Conservation (phyloP, 1,140 invertebrate genomes). For the Drosophila repletoides region DNA sequence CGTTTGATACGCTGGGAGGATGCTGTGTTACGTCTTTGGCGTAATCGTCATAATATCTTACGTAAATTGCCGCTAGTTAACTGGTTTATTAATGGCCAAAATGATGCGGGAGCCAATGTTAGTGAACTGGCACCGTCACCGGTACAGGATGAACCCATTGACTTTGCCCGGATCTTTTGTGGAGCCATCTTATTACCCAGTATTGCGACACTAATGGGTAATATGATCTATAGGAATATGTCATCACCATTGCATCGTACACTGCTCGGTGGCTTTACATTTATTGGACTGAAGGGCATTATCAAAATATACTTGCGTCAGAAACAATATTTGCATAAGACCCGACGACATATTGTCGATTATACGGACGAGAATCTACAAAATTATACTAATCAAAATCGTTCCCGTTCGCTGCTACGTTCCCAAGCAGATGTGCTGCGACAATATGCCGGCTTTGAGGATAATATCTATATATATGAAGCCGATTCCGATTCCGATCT, state of each 20-base stretch:
- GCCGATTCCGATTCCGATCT: background rate
- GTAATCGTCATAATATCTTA: slow-evolving; percentile 85
- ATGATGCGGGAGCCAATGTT: background rate
- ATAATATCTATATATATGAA: too few relatives aligned
- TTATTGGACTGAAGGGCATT: slow-evolving; percentile 95
- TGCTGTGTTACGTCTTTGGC: slow-evolving; percentile 89
- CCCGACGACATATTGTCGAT: slow-evolving; percentile 91
- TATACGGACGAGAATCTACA: slow-evolving; percentile 88
- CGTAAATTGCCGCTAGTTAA: slow-evolving; percentile 84
- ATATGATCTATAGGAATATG: slow-evolving; percentile 91
- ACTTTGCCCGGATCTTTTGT: slow-evolving; percentile 91
- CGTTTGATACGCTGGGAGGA: slow-evolving; percentile 98
- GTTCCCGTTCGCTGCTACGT: background rate
- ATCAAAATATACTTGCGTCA: slow-evolving; percentile 98
- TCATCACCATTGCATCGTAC: slow-evolving; percentile 95
- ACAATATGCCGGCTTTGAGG: slow-evolving; percentile 20
- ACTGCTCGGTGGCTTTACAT: slow-evolving; percentile 94
- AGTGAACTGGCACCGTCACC: slow-evolving; percentile 57
- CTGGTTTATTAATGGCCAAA: slow-evolving; percentile 1
- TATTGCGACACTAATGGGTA: slow-evolving; percentile 94
- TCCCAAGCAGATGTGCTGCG: background rate
- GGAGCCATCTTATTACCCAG: slow-evolving; percentile 96
- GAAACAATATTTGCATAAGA: slow-evolving; percentile 92
- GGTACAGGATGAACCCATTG: slow-evolving; percentile 88
- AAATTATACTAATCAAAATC: slow-evolving; percentile 42